These are phyloP conservation scores for Villa cingulata DNA, from an alignment of 2,888 invertebrate species.

Conservation along the genomic window DNA sequence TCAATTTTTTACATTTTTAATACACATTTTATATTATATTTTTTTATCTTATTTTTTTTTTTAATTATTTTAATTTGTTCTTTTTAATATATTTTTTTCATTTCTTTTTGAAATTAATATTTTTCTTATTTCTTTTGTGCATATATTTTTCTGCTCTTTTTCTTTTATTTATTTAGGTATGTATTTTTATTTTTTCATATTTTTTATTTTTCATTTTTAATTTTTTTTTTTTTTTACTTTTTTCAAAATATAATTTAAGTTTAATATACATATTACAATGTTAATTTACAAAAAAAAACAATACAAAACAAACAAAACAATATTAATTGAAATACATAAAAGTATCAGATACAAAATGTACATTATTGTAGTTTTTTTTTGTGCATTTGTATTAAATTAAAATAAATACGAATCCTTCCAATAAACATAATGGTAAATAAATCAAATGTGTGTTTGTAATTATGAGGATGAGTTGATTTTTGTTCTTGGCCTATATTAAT, in stretches of 20 bases:
- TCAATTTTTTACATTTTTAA: conserved; percentile 2
- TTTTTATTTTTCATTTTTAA: background rate
- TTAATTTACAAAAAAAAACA: too few relatives aligned
- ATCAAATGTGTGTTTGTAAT: too few relatives aligned
- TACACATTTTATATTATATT: too few relatives aligned
- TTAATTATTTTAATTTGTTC: background rate
- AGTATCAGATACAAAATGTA: too few relatives aligned
- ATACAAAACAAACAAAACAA: too few relatives aligned
- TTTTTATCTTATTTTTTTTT: conserved; percentile 2
- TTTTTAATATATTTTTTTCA: background rate
- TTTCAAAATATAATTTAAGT: background rate
- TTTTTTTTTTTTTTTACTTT: conserved; percentile 2
- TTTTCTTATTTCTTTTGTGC: conserved; percentile 1
- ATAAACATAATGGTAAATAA: too few relatives aligned
- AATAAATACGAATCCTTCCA: too few relatives aligned
- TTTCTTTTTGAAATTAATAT: conserved; percentile 2
- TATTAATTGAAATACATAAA: too few relatives aligned
- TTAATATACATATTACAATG: background rate
- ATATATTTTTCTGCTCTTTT: background rate
- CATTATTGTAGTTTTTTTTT: too few relatives aligned
- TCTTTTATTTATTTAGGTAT: background rate
- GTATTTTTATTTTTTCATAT: conserved; percentile 1
- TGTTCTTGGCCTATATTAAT: too few relatives aligned
- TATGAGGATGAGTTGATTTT: too few relatives aligned
- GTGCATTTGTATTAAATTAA: too few relatives aligned